A percentile compares a stretch with the other conserved stretches of the same genome.
Evolutionary conservation across 1,140 invertebrate species (phyloP).

Genomic region (Trachymyrmex cornetzi): DNA sequence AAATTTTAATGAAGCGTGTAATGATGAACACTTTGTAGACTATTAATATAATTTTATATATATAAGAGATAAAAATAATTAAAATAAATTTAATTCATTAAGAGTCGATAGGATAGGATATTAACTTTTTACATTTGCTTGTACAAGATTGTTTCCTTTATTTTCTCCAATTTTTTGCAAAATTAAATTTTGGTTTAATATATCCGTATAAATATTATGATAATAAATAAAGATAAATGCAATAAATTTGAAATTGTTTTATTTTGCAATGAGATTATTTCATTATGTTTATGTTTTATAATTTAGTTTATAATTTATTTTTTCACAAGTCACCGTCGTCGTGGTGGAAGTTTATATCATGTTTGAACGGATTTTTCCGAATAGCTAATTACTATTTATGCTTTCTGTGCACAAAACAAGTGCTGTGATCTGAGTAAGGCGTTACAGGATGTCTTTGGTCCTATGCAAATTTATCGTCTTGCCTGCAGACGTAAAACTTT

Average conservation of each 20-base stretch:
- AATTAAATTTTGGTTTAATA: conserved; percentile 8
- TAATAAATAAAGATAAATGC: conserved; percentile 6
- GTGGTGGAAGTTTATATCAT: conserved; percentile 13
- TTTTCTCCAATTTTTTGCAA: background rate
- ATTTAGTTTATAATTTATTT: background rate
- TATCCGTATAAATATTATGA: conserved; percentile 2
- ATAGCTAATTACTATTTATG: conserved; percentile 39
- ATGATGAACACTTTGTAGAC: background rate
- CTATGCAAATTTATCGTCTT: conserved; percentile 64
- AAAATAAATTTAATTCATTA: background rate
- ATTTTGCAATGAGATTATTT: conserved; percentile 3
- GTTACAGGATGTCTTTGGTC: conserved; percentile 59
- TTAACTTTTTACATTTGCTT: background rate
- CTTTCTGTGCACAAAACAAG: conserved; percentile 38
- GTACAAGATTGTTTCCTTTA: background rate
- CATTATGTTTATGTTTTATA: conserved; percentile 4
- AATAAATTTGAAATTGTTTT: background rate
- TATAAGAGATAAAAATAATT: background rate
- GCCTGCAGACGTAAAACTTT: conserved; percentile 53
- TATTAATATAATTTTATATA: background rate
- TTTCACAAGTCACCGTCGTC: background rate
- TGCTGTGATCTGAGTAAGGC: conserved; percentile 33
- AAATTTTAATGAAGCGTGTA: conserved; percentile 15
- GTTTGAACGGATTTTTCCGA: conserved; percentile 16
- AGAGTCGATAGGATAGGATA: background rate